Conservation (phyloP, 1,140 invertebrate genomes). For the Atta colombica region DNA sequence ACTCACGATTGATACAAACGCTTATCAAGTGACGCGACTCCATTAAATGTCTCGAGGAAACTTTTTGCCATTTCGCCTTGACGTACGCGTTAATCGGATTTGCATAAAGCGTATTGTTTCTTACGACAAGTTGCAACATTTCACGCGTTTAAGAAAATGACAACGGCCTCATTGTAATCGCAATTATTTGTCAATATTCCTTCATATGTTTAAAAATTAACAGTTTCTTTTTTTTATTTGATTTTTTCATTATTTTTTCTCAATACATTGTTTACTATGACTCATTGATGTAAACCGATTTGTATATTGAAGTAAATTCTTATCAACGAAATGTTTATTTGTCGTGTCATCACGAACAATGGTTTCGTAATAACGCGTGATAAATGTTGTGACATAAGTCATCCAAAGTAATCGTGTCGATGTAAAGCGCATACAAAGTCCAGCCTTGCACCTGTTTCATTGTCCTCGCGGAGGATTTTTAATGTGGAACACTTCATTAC, state of each 20-base stretch:
- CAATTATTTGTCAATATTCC: neutral
- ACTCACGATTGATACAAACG: neutral
- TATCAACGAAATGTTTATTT: neutral
- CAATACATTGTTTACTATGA: neutral
- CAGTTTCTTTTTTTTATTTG: neutral
- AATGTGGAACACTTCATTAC: neutral
- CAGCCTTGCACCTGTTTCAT: neutral
- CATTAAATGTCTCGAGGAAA: conserved; percentile 4
- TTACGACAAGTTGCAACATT: conserved; percentile 2
- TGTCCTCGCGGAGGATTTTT: conserved; percentile 3
- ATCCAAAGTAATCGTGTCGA: neutral
- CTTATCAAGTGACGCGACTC: neutral
- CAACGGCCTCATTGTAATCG: conserved; percentile 13
- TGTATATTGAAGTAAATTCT: neutral
- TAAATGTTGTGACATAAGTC: neutral
- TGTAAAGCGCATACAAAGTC: neutral
- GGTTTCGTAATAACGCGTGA: neutral
- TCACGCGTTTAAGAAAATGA: neutral
- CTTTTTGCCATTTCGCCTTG: conserved; percentile 10
- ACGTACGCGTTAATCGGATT: conserved; percentile 31
- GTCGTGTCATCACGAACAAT: neutral
- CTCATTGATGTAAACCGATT: neutral
- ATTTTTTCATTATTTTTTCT: neutral
- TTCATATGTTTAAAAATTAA: neutral
- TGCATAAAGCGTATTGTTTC: conserved; percentile 6